These are phyloP conservation scores for Hydropsyche betteni DNA, from an alignment of 2,888 invertebrate genomes.

Conservation along the genomic window DNA sequence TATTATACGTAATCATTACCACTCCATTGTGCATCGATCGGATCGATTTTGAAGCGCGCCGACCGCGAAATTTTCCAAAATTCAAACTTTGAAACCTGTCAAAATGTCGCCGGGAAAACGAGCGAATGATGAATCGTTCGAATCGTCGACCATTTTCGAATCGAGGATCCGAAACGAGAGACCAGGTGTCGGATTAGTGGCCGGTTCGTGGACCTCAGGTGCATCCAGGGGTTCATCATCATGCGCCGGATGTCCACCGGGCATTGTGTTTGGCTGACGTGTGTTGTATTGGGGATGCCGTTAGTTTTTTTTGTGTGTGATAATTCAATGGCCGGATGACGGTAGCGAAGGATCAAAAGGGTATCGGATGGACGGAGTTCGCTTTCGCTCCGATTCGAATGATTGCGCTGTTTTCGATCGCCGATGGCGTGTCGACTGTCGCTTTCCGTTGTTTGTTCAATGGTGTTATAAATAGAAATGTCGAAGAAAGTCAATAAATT, in stretches of 20 bases:
- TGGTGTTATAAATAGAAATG: no score
- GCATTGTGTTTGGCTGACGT: not conserved
- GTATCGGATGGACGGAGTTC: not conserved
- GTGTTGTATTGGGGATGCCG: conserved; percentile 29
- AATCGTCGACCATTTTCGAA: not conserved
- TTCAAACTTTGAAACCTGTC: no score
- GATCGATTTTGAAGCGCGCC: no score
- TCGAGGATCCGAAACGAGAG: not conserved
- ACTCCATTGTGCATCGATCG: no score
- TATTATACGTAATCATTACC: no score
- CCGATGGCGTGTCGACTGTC: no score
- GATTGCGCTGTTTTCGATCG: not conserved
- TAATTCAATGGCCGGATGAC: conserved; percentile 46
- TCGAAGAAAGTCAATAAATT: no score
- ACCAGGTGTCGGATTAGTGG: conserved; percentile 12
- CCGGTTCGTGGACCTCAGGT: conserved; percentile 3
- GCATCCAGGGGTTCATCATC: not conserved
- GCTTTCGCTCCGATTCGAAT: not conserved
- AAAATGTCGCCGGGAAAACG: not conserved
- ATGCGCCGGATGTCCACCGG: conserved; percentile 2
- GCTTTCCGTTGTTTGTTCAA: no score
- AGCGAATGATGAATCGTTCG: no score
- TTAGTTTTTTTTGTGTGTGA: conserved; percentile 27
- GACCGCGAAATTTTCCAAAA: no score
- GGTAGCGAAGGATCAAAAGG: conserved; percentile 32